Percentiles rank a stretch among this genome's conserved stretches.
These are phyloP conservation scores for Eucera pruinosa DNA, from an alignment of 2,888 invertebrate genomes.

Conservation along the genomic window DNA sequence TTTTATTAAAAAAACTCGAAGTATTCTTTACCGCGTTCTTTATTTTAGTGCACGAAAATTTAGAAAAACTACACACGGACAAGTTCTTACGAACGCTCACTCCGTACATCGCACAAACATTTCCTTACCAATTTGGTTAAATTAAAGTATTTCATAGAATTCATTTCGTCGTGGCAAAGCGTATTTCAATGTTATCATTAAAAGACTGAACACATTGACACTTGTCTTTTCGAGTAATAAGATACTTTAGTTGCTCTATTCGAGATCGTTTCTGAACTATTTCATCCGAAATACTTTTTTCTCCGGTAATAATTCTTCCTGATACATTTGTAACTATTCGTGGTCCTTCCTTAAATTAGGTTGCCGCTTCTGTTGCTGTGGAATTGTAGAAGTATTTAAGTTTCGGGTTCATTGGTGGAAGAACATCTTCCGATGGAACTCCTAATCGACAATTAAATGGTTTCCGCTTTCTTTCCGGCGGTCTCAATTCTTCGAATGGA, in stretches of 20 bases:
- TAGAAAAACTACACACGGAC: too few species aligned
- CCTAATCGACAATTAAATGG: constrained; percentile 15
- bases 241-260: constrained; percentile 42
- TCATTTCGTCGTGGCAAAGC: neutral
- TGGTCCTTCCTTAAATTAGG: neutral
- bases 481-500: constrained; percentile 58
- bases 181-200: neutral
- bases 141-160: neutral
- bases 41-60: too few species aligned
- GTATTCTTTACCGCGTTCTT: too few species aligned
- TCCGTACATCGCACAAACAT: too few species aligned
- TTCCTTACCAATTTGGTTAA: too few species aligned
- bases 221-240: constrained; percentile 8
- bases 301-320: neutral
- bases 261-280: constrained; percentile 12
- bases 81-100: too few species aligned
- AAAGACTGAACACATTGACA: neutral
- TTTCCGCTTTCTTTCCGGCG: constrained; percentile 5
- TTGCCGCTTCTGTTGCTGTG: neutral
- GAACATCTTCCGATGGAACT: constrained; percentile 25
- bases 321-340: neutral
- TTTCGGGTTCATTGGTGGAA: constrained; percentile 12
- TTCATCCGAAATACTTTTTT: neutral
- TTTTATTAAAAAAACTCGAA: too few species aligned
- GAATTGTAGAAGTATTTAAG: neutral